Conservation (phyloP, 2,888 invertebrate genomes). For the Parochlus steinenii region DNA sequence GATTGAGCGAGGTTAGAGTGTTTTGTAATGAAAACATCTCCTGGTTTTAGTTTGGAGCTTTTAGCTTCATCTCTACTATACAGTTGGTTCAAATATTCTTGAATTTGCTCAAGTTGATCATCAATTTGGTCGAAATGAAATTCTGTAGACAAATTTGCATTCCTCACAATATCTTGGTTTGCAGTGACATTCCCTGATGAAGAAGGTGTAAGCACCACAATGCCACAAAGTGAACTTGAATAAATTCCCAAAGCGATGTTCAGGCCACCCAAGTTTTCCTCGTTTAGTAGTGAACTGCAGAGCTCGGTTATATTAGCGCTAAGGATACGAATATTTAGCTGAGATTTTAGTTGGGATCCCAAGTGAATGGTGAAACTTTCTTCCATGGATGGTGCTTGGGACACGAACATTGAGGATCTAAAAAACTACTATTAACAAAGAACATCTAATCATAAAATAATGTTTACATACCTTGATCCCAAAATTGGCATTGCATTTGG, state of each 20-base stretch:
- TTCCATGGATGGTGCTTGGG: slow-evolving; percentile 42
- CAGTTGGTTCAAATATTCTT: slow-evolving; percentile 34
- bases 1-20: slow-evolving; percentile 91
- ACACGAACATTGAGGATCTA: slow-evolving; percentile 29
- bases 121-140: slow-evolving; percentile 78
- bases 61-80: slow-evolving; percentile 12
- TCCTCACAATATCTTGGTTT: slow-evolving; percentile 27
- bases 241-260: slow-evolving; percentile 90
- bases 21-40: slow-evolving; percentile 70
- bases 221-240: slow-evolving; percentile 74
- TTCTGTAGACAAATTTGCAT: slow-evolving; percentile 56
- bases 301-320: slow-evolving; percentile 72
- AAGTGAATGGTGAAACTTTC: slow-evolving; percentile 97
- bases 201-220: slow-evolving; percentile 55
- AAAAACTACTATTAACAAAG: slow-evolving; percentile 3
- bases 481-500: slow-evolving; percentile 23
- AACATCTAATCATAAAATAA: slow-evolving; percentile 15
- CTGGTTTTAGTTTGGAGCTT: slow-evolving; percentile 45
- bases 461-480: slow-evolving; percentile 8
- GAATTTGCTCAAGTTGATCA: slow-evolving; percentile 62
- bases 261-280: slow-evolving; percentile 36
- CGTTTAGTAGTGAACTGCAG: slow-evolving; percentile 39
- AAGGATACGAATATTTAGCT: slow-evolving; percentile 89
- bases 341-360: slow-evolving; percentile 95
- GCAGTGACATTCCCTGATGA: slow-evolving; percentile 22